Conservation (phyloP, 2,797 vertebrate genomes). For the Acridotheres tristis region DNA sequence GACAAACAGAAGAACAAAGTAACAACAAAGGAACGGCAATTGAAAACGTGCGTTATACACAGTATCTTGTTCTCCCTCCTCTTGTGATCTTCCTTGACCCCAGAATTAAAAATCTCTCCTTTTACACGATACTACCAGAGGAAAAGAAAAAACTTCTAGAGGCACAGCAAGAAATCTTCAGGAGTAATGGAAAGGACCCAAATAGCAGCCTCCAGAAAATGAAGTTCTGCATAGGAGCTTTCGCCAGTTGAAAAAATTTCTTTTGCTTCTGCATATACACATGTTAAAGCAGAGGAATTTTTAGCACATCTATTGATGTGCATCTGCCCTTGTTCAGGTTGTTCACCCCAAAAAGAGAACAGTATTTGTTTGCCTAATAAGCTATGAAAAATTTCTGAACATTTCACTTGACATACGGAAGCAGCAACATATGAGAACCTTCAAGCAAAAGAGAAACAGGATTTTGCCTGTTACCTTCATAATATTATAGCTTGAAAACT, state of each 20-base stretch:
- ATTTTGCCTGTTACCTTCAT: neutral
- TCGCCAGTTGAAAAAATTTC: neutral
- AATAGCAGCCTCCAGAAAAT: neutral
- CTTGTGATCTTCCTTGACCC: neutral
- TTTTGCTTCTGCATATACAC: neutral
- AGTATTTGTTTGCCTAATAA: neutral
- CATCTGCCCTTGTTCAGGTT: neutral
- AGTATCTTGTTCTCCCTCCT: neutral
- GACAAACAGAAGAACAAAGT: neutral
- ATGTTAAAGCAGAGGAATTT: neutral
- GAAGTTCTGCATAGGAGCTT: neutral
- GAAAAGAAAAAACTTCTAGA: neutral
- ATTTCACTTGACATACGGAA: neutral
- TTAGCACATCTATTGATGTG: neutral
- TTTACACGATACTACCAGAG: neutral
- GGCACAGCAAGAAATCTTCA: neutral
- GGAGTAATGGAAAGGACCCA: neutral
- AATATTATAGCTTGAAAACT: neutral
- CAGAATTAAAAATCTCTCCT: neutral
- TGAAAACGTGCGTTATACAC: rapidly evolving
- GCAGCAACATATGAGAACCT: neutral
- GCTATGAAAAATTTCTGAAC: neutral
- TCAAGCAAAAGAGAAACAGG: neutral
- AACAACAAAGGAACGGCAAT: neutral
- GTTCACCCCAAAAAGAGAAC: neutral